Evolutionary conservation across 2,113 vertebrate genomes (phyloP), one percentile per base, ranked within the genome.

Genomic region (Rhinoderma darwinii): DNA sequence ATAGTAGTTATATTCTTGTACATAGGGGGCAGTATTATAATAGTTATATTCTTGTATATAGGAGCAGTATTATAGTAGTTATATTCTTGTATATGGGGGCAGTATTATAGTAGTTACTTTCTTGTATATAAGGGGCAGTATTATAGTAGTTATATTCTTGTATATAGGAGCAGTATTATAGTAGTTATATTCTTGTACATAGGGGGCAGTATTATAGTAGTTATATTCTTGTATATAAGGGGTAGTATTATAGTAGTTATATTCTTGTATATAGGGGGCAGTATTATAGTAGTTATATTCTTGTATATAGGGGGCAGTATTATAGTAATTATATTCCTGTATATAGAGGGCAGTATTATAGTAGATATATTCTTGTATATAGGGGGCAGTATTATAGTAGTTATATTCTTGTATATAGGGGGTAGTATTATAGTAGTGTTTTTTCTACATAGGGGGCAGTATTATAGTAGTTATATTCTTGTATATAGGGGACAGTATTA

Each of bases 101-200:
- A n/a, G n/a, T n/a, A n/a, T n/a, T n/a, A n/a, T n/a, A n/a, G n/a
- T n/a, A 68, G 63, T 68, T 68, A 35, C 37, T 35, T 68, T 68
- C 63, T 20, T 68, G 14, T 68, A 68, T 14, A 68, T 68, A 68
- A 27, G 61, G 6, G 63, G 22, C 27, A 66, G 61, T 66, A 66
- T 66, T 66, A 66, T 66, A 66, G 61, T 66, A 66, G 61, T 66
- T 66, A 32, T 66, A 66, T 66, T 32, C 61, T 17, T 66, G 61
- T 66, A 32, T 9, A 66, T 66, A 66, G 61, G 61, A 5, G 63
- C 63, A 68, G 63, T 68, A 68, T 68, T 68, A 68, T 68, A 68
- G 63, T 68, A 68, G 63, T 68, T 68, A 68, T 68, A 35, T 68
- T 68, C 63, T 68, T 68, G 63, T 68, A 68, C 12, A 68, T 68